A percentile compares a stretch with the other conserved stretches of the same genome.
Conservation (phyloP, 64 coral and sea anemone species). For the Montipora capricornis region DNA sequence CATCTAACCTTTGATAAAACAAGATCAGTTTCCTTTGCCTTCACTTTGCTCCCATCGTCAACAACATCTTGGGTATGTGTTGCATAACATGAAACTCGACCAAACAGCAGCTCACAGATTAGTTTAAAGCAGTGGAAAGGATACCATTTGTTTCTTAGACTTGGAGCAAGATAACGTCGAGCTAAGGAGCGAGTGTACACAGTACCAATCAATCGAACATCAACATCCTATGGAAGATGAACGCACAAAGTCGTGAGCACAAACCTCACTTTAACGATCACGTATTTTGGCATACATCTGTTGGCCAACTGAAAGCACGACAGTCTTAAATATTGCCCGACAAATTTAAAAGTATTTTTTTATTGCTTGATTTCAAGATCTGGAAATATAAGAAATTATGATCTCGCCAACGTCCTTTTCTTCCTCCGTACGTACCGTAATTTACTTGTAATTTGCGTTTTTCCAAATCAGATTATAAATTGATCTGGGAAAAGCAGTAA, state of each 20-base stretch:
- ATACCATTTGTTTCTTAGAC: slow-evolving; percentile 86
- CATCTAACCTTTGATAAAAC: slow-evolving; percentile 79
- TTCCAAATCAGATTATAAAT: too few relatives aligned
- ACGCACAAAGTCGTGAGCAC: neutral
- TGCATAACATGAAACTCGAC: slow-evolving; percentile 81
- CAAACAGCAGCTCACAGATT: slow-evolving; percentile 91
- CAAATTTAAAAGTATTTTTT: too few relatives aligned
- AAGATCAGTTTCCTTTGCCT: slow-evolving; percentile 79
- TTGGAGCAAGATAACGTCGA: slow-evolving; percentile 83
- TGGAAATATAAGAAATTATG: too few relatives aligned
- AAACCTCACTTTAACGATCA: too few relatives aligned
- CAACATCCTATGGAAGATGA: slow-evolving; percentile 63
- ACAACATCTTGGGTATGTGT: slow-evolving; percentile 81
- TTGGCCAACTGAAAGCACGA: too few relatives aligned
- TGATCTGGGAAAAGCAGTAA: too few relatives aligned
- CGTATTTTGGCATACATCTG: too few relatives aligned
- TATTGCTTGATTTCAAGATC: too few relatives aligned
- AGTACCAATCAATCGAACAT: slow-evolving; percentile 87
- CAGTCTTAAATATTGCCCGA: too few relatives aligned
- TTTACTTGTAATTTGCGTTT: too few relatives aligned
- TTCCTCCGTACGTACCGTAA: too few relatives aligned
- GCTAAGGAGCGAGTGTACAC: slow-evolving; percentile 86
- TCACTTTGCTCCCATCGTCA: slow-evolving; percentile 71
- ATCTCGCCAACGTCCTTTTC: too few relatives aligned
- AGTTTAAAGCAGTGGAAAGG: slow-evolving; percentile 86